A percentile compares a stretch with the other conserved stretches of the same genome.
These are phyloP conservation scores for Rhagologus leucostigma DNA, from an alignment of 2,113 vertebrate species.

Conservation along the genomic window DNA sequence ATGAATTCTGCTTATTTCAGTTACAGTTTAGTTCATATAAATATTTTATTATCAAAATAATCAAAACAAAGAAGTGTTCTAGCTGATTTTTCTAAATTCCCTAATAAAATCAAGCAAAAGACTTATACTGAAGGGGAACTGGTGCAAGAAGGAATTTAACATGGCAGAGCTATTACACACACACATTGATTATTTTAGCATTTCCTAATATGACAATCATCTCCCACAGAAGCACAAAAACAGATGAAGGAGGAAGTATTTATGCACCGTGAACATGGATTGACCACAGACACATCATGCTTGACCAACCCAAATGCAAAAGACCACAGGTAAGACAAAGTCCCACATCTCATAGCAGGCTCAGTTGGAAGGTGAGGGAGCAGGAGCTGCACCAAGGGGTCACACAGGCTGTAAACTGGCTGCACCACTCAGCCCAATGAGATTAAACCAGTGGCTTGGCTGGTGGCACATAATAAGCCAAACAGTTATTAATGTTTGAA, in stretches of 20 bases:
- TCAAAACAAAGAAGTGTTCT: background rate
- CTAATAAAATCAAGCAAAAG: background rate
- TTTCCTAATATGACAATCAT: background rate
- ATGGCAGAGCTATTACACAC: background rate
- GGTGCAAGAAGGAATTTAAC: background rate
- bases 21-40: background rate
- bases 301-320: background rate
- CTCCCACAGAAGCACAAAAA: background rate
- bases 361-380: background rate
- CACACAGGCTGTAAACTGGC: background rate
- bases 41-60: background rate
- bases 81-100: background rate
- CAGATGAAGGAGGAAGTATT: background rate
- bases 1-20: background rate
- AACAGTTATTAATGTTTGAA: background rate
- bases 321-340: background rate
- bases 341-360: rapidly evolving
- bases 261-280: background rate
- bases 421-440: background rate
- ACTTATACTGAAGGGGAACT: background rate
- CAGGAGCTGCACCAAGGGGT: background rate
- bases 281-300: background rate
- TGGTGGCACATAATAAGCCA: background rate
- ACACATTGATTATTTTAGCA: background rate
- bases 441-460: background rate